Base-by-base conservation (phyloP, 2,797 vertebrate genomes). In the Bucorvus abyssinicus region DNA sequence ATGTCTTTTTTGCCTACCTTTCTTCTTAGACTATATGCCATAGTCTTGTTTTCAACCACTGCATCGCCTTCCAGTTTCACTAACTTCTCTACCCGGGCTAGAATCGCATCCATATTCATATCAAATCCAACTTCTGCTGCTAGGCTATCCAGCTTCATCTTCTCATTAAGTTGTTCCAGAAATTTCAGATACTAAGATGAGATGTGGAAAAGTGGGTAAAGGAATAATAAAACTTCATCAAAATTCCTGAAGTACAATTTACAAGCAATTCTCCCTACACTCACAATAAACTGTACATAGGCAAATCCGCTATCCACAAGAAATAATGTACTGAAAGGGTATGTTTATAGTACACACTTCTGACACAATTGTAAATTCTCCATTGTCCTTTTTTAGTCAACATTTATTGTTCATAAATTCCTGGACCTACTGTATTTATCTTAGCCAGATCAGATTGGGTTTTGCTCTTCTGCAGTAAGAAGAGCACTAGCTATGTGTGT, bases 51-150 rank as follows among this genome's bases (percentile, higher is more conserved):
- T 97, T 99, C 98, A 91, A 98, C 94, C 93, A 99, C 91, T 6
- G 98, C 97, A 2, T 96, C 97, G 77, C 98, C 97, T 96, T 99
- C 99, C 10, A 99, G 97, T 93, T 98, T 98, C 70, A 98, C 96
- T 67, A 99, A 96, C 95, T 99, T 99, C 78, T 99, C 98, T 16
- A 96, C 96, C 2, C 99, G 98, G 71, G 98, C 98, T 91, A 98
- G 96, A 93, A 99, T 97, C 1, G 96, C 97, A 65, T 98, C 98
- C n/a, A 98, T 87, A 44, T 98, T 98, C 98, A 99, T 99, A 91
- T 99, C 98, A 53, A 98, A 98, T 57, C 99, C 98, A 50, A 99
- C 97, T 79, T 99, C 99, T 88, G 96, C 96, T 73, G 98, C 97
- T 74, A 99, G 86, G 23, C 95, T 93, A 55, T 98, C 98, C 63